A percentile compares a stretch with the other conserved stretches of the same genome.
Evolutionary conservation across 2,113 vertebrate species (phyloP).

Genomic region (Phaetusa simplex): DNA sequence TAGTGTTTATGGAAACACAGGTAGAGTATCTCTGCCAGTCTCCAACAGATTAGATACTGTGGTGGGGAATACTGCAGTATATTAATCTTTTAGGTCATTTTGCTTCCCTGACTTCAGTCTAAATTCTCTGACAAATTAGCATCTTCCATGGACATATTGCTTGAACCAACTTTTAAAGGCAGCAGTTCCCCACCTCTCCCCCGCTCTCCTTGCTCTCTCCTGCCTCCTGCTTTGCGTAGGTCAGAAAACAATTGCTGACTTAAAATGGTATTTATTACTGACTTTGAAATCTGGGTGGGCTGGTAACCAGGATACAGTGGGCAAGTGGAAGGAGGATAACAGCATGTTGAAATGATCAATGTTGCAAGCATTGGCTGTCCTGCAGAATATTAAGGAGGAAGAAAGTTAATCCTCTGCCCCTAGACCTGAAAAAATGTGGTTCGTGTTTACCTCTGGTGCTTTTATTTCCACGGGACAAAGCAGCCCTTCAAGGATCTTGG

Average conservation of each 20-base stretch:
- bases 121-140: not conserved
- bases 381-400: not conserved
- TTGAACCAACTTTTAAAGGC: not conserved
- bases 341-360: not conserved
- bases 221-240: not conserved
- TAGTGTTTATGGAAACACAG: not conserved
- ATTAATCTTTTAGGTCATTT: not conserved
- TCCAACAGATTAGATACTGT: not conserved
- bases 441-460: not conserved
- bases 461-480: not conserved
- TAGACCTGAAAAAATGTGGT: not conserved
- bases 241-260: slow-evolving; percentile 11
- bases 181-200: not conserved
- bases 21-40: not conserved
- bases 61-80: not conserved
- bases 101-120: not conserved
- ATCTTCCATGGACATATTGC: not conserved
- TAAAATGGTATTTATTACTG: slow-evolving; percentile 11
- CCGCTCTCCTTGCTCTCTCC: not conserved
- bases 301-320: slow-evolving; percentile 36
- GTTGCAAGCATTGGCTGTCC: not conserved
- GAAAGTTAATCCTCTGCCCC: not conserved
- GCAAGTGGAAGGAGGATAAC: not conserved
- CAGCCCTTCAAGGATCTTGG: not conserved
- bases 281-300: slow-evolving; percentile 20